Conservation (phyloP, 2,113 vertebrate genomes). For the Otis tarda region DNA sequence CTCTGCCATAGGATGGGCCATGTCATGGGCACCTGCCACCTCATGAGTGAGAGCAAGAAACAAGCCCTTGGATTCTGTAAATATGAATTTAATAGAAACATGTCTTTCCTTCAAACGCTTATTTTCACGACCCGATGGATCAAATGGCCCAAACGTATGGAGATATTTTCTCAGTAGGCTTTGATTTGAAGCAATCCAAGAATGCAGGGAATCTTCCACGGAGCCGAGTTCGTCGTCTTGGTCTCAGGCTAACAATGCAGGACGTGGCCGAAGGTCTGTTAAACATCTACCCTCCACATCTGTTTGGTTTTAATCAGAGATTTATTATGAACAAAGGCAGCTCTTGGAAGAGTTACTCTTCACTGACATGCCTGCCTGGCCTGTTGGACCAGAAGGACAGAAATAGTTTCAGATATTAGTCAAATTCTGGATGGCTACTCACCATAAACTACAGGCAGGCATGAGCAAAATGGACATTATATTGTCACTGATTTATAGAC, state of each 20-base stretch:
- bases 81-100: not conserved
- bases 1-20: too few relatives aligned
- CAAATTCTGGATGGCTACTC: constrained; percentile 43
- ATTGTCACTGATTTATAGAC: constrained; percentile 5
- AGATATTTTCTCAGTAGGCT: constrained; percentile 38
- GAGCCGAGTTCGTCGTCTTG: fast-evolving
- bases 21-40: fast-evolving
- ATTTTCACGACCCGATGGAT: not conserved
- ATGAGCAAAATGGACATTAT: not conserved
- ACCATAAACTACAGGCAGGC: not conserved
- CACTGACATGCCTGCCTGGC: not conserved
- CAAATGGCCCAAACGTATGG: not conserved
- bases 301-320: constrained; percentile 24
- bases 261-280: not conserved
- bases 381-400: constrained; percentile 39
- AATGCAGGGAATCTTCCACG: not conserved
- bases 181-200: not conserved
- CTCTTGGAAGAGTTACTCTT: constrained; percentile 19
- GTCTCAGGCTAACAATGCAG: not conserved
- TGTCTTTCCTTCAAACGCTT: not conserved
- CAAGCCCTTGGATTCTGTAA: fast-evolving
- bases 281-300: constrained; percentile 33
- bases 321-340: constrained; percentile 32
- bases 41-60: fast-evolving
- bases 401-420: constrained; percentile 46